phyloP scores from a whole-genome alignment of 2,113 vertebrate genomes.

The Boulengeromyrus knoepffleri region DNA sequence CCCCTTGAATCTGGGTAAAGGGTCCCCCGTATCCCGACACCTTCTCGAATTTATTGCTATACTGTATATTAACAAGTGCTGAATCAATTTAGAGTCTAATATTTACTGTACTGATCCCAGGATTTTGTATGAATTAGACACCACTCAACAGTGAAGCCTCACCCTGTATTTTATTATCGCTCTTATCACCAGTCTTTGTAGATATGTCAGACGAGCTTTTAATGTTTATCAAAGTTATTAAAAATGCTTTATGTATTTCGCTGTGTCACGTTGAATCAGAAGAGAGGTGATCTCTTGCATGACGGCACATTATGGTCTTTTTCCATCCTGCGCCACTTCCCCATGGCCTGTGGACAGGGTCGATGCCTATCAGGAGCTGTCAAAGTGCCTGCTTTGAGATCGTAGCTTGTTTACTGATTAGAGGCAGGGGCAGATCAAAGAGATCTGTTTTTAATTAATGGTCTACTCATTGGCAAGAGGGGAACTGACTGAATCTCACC shows the following conservation, averaged over 20 bases:
- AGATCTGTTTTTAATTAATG: constrained; percentile 31
- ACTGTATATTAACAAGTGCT: not conserved
- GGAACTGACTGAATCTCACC: constrained; percentile 38
- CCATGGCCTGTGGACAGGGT: not conserved
- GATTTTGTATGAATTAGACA: not conserved
- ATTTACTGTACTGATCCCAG: not conserved
- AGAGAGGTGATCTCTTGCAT: not conserved
- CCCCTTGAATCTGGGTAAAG: not conserved
- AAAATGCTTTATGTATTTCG: not conserved
- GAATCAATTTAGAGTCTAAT: not conserved
- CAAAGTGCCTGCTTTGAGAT: constrained; percentile 35
- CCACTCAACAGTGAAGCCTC: not conserved
- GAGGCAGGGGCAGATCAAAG: constrained; percentile 41
- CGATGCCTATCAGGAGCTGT: not conserved
- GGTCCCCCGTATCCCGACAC: not conserved
- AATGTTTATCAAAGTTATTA: not conserved
- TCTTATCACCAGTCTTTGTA: not conserved
- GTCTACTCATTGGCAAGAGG: constrained; percentile 21
- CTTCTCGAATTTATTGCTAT: not conserved
- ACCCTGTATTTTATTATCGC: not conserved
- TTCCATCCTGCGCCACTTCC: constrained; percentile 42
- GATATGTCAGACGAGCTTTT: not conserved
- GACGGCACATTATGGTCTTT: constrained; percentile 45
- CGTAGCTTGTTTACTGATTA: constrained; percentile 19
- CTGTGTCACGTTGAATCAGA: not conserved